Percentiles rank a stretch among this genome's conserved stretches.
These are phyloP conservation scores for Raphicerus campestris DNA, from an alignment of 2,113 vertebrate genomes.

Conservation along the genomic window DNA sequence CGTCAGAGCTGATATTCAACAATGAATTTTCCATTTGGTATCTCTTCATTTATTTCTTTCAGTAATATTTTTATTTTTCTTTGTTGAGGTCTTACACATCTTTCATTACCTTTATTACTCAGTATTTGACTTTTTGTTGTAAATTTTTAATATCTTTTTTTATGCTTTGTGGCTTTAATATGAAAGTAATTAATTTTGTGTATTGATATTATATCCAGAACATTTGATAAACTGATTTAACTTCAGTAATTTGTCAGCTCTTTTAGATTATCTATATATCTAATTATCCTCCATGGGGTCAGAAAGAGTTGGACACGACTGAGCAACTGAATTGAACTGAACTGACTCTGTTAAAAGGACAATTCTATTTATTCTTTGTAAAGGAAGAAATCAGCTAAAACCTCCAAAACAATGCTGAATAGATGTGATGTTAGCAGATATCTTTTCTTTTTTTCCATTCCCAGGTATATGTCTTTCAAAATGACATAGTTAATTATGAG, in stretches of 20 bases:
- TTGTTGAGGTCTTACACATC: background rate
- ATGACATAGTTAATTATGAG: background rate
- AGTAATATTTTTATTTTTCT: background rate
- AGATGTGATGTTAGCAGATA: background rate
- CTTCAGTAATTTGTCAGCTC: background rate
- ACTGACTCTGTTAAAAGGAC: background rate
- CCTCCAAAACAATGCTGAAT: background rate
- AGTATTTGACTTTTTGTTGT: background rate
- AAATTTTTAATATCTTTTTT: background rate
- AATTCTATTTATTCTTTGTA: slow-evolving; percentile 22
- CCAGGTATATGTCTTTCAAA: background rate
- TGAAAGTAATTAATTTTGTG: background rate
- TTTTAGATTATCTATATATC: background rate
- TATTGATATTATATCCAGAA: background rate
- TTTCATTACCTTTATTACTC: slow-evolving; percentile 31
- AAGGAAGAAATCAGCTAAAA: background rate
- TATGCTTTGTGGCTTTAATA: background rate
- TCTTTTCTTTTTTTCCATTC: background rate
- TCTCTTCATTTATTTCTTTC: background rate
- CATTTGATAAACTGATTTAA: slow-evolving; percentile 10
- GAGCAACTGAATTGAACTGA: background rate
- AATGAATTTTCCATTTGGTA: background rate
- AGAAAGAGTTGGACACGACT: accelerated
- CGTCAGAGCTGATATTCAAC: background rate
- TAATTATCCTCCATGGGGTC: background rate